Percentiles rank a stretch among this genome's conserved stretches.
phyloP scores from a whole-genome alignment of 1,140 invertebrate species.

The Achroia grisella region DNA sequence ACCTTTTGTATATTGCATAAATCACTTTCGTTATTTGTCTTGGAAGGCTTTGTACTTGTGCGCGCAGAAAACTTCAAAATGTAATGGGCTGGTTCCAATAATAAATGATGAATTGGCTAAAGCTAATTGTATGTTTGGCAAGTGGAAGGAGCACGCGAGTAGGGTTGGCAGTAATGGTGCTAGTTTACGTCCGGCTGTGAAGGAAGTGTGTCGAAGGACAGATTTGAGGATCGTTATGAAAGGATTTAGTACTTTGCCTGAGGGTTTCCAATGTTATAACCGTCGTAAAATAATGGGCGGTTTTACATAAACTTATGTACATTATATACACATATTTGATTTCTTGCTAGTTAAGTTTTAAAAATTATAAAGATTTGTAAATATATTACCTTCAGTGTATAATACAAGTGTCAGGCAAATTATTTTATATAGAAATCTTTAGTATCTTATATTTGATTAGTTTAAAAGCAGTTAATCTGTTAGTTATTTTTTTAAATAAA shows the following conservation, averaged over 20 bases:
- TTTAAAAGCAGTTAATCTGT: too few relatives aligned
- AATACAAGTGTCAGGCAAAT: too few relatives aligned
- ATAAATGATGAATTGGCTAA: constrained; percentile 52
- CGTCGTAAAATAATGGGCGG: background rate
- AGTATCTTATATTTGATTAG: too few relatives aligned
- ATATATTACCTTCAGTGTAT: too few relatives aligned
- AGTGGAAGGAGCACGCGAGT: constrained; percentile 55
- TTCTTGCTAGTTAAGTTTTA: too few relatives aligned
- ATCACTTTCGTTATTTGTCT: constrained; percentile 67
- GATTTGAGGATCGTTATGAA: constrained; percentile 49
- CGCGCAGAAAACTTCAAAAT: constrained; percentile 53
- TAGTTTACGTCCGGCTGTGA: constrained; percentile 23
- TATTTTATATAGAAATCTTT: too few relatives aligned
- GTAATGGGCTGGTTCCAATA: constrained; percentile 38
- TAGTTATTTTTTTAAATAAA: too few relatives aligned
- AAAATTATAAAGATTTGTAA: too few relatives aligned
- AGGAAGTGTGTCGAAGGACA: constrained; percentile 46
- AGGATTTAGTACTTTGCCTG: constrained; percentile 39
- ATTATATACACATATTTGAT: too few relatives aligned
- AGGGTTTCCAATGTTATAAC: constrained; percentile 50
- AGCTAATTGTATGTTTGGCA: constrained; percentile 63
- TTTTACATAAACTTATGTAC: too few relatives aligned
- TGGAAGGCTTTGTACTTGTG: constrained; percentile 60
- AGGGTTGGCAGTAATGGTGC: constrained; percentile 40
- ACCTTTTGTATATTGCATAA: constrained; percentile 62